Conservation (phyloP, 1,140 invertebrate genomes). For the Meloidogyne floridensis region DNA sequence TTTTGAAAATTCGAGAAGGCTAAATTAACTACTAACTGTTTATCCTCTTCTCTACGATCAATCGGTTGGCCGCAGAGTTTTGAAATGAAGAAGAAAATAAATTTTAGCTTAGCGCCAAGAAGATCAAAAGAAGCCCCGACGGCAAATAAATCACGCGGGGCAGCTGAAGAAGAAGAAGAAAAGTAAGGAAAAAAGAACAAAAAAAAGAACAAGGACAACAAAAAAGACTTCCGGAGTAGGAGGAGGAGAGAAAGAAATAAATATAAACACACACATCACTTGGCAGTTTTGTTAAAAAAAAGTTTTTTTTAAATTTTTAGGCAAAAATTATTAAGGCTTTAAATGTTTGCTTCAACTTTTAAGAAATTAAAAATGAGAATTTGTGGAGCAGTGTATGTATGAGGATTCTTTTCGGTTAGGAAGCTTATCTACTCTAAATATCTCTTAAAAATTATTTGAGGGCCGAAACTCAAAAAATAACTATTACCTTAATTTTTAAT, state of each 20-base stretch:
- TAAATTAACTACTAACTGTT: too few relatives aligned
- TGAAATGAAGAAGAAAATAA: conserved; percentile 2
- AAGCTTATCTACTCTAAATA: too few relatives aligned
- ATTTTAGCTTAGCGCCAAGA: neutral
- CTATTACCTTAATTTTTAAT: too few relatives aligned
- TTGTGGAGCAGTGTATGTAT: too few relatives aligned
- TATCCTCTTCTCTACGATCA: neutral
- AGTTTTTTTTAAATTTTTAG: too few relatives aligned
- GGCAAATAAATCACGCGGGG: conserved; percentile 8
- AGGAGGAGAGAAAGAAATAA: neutral
- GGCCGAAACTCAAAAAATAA: too few relatives aligned
- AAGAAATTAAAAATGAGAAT: too few relatives aligned
- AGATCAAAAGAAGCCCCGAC: neutral
- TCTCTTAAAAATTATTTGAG: too few relatives aligned
- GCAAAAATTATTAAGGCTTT: neutral
- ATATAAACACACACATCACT: neutral
- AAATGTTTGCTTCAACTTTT: too few relatives aligned
- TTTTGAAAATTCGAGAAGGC: too few relatives aligned
- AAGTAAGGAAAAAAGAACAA: neutral
- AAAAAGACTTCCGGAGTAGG: neutral
- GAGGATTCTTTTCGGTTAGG: too few relatives aligned
- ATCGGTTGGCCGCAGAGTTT: conserved; percentile 8
- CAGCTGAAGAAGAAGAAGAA: neutral
- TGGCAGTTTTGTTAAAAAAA: neutral
- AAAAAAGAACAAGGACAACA: neutral